phyloP scores from a whole-genome alignment of 2,797 vertebrate genomes.

The Chrysolophus pictus region DNA sequence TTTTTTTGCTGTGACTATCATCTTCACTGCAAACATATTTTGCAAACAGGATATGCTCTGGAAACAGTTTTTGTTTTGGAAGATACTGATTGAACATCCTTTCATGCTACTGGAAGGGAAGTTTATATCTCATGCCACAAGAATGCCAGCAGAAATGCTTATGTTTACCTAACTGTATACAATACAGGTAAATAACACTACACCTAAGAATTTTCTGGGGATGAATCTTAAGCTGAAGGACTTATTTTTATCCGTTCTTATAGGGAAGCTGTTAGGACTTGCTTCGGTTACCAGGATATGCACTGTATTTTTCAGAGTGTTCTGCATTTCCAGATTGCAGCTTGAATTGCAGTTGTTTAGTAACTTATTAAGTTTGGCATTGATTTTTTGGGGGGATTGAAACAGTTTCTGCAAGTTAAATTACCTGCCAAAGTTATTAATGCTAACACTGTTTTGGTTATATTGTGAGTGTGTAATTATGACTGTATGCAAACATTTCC shows the following conservation, averaged over 20 bases:
- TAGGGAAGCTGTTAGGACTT: neutral
- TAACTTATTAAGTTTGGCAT: neutral
- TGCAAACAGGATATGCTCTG: neutral
- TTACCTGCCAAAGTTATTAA: neutral
- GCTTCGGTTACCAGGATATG: neutral
- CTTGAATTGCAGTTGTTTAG: neutral
- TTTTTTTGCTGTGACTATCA: neutral
- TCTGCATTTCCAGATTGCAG: neutral
- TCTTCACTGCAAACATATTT: neutral
- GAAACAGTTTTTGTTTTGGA: neutral
- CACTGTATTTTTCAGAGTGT: neutral
- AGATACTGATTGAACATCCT: neutral
- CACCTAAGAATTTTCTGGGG: neutral
- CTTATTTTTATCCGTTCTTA: neutral
- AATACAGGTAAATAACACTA: neutral
- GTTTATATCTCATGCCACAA: neutral
- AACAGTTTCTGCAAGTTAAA: neutral
- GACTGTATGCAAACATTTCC: neutral
- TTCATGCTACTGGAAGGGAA: neutral
- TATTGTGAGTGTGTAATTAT: rapidly evolving
- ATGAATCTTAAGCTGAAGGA: neutral
- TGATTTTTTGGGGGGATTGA: neutral
- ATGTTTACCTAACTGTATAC: neutral
- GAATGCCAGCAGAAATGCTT: neutral
- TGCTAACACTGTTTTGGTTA: neutral